A percentile compares a stretch with the other conserved stretches of the same genome.
Conservation (phyloP, 2,797 vertebrate species). For the Anabacerthia variegaticeps region DNA sequence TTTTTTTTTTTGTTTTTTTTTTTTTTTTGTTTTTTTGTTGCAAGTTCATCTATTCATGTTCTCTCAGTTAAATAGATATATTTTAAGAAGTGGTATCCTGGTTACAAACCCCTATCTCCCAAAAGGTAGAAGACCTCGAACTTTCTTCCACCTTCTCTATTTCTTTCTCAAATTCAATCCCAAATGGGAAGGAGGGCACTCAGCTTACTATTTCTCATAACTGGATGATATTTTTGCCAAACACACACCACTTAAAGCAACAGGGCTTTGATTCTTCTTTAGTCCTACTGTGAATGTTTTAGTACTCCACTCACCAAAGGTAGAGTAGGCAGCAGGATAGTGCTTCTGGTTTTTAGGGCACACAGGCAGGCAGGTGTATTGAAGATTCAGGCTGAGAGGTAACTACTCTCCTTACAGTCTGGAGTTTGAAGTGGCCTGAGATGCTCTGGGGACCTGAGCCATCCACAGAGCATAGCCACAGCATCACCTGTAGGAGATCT, state of each 20-base stretch:
- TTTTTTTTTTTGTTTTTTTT: not conserved
- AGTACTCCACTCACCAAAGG: not conserved
- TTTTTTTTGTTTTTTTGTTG: not conserved
- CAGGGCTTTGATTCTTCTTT: not conserved
- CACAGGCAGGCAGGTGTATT: not conserved
- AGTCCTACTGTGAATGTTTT: not conserved
- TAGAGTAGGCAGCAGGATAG: not conserved
- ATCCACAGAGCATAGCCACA: not conserved
- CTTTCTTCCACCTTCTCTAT: not conserved
- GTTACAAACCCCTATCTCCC: constrained; percentile 7
- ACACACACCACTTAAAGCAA: not conserved
- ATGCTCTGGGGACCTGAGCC: not conserved
- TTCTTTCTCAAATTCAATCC: not conserved
- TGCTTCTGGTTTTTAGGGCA: not conserved
- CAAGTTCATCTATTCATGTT: not conserved
- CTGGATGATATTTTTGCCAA: not conserved
- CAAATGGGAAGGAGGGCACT: not conserved
- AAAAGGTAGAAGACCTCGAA: not conserved
- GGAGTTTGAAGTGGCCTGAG: not conserved
- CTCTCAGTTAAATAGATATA: not conserved
- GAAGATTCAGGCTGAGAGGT: not conserved
- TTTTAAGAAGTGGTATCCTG: constrained; percentile 34
- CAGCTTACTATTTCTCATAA: not conserved
- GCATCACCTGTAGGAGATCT: not conserved
- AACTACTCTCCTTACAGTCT: not conserved